phyloP scores from a whole-genome alignment of 2,797 vertebrate genomes.

The Cetoscarus ocellatus region DNA sequence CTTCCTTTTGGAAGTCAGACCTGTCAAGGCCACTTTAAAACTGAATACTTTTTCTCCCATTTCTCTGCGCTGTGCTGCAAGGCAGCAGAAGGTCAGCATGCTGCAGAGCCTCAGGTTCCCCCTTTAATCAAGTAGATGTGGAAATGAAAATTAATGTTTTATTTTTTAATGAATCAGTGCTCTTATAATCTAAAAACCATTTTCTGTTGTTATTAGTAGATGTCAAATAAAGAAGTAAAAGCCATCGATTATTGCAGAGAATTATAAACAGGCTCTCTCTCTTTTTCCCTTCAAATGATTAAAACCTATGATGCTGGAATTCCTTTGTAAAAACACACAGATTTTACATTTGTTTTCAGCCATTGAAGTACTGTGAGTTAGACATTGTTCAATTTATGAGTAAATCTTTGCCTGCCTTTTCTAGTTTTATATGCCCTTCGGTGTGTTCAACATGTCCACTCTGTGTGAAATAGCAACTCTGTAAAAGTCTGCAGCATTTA shows the following conservation, averaged over 20 bases:
- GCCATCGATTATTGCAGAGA: conserved; percentile 8
- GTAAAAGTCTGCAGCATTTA: too few relatives aligned
- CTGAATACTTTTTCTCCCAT: conserved; percentile 46
- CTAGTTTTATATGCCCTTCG: too few relatives aligned
- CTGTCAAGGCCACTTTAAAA: conserved; percentile 68
- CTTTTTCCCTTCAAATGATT: neutral
- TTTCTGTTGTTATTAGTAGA: conserved; percentile 27
- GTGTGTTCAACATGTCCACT: too few relatives aligned
- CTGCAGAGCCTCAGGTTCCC: conserved; percentile 11
- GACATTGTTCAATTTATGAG: neutral
- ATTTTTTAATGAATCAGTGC: conserved; percentile 36
- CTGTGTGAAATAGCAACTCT: too few relatives aligned
- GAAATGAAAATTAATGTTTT: conserved; percentile 38
- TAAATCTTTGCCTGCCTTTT: neutral
- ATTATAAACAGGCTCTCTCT: neutral
- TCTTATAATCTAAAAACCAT: conserved; percentile 26
- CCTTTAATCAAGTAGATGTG: conserved; percentile 48
- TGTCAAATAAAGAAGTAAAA: conserved; percentile 10
- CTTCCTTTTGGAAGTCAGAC: conserved; percentile 60
- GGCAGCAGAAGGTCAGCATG: conserved; percentile 53
- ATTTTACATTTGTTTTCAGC: neutral
- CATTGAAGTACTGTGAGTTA: neutral
- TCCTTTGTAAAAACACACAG: neutral
- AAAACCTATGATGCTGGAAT: neutral
- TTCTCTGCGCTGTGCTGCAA: conserved; percentile 28